A percentile compares a stretch with the other conserved stretches of the same genome.
Conservation (phyloP, 2,888 invertebrate genomes). For the Pollenia griseotomentosa region DNA sequence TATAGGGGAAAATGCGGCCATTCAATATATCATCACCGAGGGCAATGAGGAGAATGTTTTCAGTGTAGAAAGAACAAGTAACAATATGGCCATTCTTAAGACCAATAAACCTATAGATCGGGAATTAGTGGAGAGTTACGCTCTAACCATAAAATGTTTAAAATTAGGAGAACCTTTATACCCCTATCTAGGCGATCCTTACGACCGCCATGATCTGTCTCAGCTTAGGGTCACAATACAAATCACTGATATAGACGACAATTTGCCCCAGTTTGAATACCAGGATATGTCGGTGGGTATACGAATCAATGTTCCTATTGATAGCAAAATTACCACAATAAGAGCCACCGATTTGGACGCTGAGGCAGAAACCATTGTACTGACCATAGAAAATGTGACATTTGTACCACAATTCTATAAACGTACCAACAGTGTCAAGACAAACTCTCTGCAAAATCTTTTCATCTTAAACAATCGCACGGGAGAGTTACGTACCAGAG, state of each 20-base stretch:
- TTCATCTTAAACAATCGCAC: conserved; percentile 88
- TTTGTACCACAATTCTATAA: conserved; percentile 85
- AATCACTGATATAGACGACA: conserved; percentile 90
- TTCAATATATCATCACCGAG: conserved; percentile 90
- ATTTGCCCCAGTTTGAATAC: conserved; percentile 88
- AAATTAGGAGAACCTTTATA: conserved; percentile 85
- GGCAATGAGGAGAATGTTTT: conserved; percentile 89
- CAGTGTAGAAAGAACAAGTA: conserved; percentile 86
- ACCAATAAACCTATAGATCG: conserved; percentile 88
- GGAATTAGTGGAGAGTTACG: conserved; percentile 86
- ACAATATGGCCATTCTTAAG: conserved; percentile 87
- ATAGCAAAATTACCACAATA: conserved; percentile 88
- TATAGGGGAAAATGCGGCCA: conserved; percentile 89
- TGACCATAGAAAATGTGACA: conserved; percentile 86
- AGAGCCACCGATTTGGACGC: conserved; percentile 89
- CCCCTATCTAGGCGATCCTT: conserved; percentile 82
- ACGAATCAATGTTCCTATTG: conserved; percentile 89
- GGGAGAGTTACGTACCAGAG: conserved; percentile 89
- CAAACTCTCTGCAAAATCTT: conserved; percentile 85
- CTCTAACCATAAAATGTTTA: conserved; percentile 89
- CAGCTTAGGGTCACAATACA: conserved; percentile 88
- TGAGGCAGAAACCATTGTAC: conserved; percentile 87
- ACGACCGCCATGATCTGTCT: conserved; percentile 88
- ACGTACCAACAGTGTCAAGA: conserved; percentile 84
- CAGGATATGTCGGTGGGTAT: conserved; percentile 89